Evolutionary conservation across 1,140 invertebrate genomes (phyloP).

Genomic region (Copidosoma floridanum): DNA sequence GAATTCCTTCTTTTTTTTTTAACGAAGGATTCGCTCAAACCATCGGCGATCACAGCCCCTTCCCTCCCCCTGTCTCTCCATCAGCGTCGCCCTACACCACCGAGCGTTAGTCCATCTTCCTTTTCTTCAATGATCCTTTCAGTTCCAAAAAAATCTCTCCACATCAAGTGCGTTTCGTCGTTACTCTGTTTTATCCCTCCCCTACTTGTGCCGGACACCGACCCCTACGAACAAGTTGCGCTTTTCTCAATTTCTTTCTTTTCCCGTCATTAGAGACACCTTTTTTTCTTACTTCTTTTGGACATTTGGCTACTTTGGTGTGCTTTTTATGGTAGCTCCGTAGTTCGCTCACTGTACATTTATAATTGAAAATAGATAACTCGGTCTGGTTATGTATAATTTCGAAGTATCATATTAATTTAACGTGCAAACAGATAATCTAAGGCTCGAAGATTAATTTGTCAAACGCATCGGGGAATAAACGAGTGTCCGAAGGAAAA

Average conservation of each 20-base stretch:
- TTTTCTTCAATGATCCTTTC: slow-evolving; percentile 40
- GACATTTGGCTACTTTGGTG: neutral
- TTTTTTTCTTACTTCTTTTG: slow-evolving; percentile 2
- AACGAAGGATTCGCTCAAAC: slow-evolving; percentile 57
- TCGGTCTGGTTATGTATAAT: too few relatives aligned
- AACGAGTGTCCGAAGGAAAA: too few relatives aligned
- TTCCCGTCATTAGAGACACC: slow-evolving; percentile 31
- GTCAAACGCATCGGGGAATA: too few relatives aligned
- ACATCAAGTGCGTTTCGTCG: slow-evolving; percentile 41
- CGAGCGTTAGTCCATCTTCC: slow-evolving; percentile 53
- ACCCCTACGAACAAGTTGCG: too few relatives aligned
- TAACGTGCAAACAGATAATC: too few relatives aligned
- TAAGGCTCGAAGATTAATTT: too few relatives aligned
- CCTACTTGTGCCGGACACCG: neutral
- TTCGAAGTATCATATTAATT: too few relatives aligned
- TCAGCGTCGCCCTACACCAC: too few relatives aligned
- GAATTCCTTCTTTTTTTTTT: slow-evolving; percentile 46
- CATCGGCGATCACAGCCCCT: slow-evolving; percentile 56
- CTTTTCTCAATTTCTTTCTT: slow-evolving; percentile 28
- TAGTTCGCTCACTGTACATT: too few relatives aligned
- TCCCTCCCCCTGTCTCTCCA: slow-evolving; percentile 48
- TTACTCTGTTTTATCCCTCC: slow-evolving; percentile 56
- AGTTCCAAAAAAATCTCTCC: neutral
- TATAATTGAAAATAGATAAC: too few relatives aligned
- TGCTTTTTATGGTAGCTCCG: neutral